Percentiles rank a stretch among this genome's conserved stretches.
These are phyloP conservation scores for Heliocidaris tuberculata DNA, from an alignment of 35 echinoderm and acorn worm species.

Conservation along the genomic window DNA sequence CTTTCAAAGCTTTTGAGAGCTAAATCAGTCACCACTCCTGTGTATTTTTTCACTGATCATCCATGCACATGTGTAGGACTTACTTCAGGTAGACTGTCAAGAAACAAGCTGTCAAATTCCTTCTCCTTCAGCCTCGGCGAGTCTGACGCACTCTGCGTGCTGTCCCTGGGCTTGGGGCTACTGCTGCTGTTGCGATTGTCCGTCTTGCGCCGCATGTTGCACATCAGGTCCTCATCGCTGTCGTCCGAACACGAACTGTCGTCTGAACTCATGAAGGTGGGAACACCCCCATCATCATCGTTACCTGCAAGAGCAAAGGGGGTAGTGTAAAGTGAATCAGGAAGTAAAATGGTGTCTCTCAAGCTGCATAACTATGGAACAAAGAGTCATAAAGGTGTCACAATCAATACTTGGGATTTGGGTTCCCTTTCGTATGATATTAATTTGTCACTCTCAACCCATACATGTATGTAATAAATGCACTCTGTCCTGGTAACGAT, in stretches of 20 bases:
- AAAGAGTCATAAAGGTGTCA: no score
- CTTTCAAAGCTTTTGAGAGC: background rate
- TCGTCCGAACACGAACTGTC: conserved; percentile 68
- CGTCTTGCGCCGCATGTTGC: conserved; percentile 32
- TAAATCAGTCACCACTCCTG: background rate
- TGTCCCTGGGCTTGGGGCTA: conserved; percentile 43
- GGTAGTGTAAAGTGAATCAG: background rate
- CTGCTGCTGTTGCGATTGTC: conserved; percentile 48
- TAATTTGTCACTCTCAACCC: no score
- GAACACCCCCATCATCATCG: conserved; percentile 15
- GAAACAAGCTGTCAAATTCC: conserved; percentile 65
- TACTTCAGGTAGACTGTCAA: conserved; percentile 78
- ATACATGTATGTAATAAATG: no score
- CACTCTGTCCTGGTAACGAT: no score
- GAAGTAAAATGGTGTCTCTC: background rate
- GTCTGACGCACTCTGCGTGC: conserved; percentile 37
- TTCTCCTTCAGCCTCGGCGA: conserved; percentile 70
- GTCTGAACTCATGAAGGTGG: conserved; percentile 41
- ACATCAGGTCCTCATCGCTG: conserved; percentile 53
- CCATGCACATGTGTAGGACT: background rate
- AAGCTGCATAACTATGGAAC: no score
- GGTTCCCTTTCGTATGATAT: no score
- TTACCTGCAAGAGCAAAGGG: background rate
- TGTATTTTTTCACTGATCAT: background rate
- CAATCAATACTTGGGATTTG: no score